Percentiles rank a stretch among this genome's conserved stretches.
phyloP scores from a whole-genome alignment of 2,797 vertebrate genomes.

The Bradypus variegatus region DNA sequence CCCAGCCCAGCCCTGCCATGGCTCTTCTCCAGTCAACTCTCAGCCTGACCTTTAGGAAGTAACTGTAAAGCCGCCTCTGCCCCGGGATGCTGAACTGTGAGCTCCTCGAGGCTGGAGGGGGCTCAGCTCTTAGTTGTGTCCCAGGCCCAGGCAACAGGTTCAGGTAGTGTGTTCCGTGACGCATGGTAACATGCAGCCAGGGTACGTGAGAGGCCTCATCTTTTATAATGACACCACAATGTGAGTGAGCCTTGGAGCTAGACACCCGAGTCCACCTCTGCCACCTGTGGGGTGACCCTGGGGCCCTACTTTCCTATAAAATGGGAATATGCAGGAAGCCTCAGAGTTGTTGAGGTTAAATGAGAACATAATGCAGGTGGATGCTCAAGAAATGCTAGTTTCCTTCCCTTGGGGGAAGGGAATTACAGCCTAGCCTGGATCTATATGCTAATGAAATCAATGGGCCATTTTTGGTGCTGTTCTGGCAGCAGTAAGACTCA shows the following conservation, averaged over 20 bases:
- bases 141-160: background rate
- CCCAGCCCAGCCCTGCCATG: too few relatives aligned
- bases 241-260: background rate
- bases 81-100: too few relatives aligned
- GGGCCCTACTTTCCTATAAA: background rate
- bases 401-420: background rate
- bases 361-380: background rate
- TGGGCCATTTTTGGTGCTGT: background rate
- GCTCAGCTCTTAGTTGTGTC: background rate
- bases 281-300: background rate
- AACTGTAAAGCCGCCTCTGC: background rate
- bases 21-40: background rate
- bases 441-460: too few relatives aligned
- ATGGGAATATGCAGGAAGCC: background rate
- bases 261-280: background rate
- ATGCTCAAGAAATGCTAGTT: background rate
- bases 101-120: background rate
- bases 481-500: background rate
- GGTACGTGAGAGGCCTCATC: background rate
- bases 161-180: accelerated
- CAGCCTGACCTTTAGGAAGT: background rate
- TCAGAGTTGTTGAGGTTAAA: background rate
- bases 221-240: background rate
- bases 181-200: background rate
- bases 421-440: background rate